Percentiles rank a stretch among this genome's conserved stretches.
phyloP scores from a whole-genome alignment of 1,140 invertebrate genomes.

The Ceratosolen fusciceps region DNA sequence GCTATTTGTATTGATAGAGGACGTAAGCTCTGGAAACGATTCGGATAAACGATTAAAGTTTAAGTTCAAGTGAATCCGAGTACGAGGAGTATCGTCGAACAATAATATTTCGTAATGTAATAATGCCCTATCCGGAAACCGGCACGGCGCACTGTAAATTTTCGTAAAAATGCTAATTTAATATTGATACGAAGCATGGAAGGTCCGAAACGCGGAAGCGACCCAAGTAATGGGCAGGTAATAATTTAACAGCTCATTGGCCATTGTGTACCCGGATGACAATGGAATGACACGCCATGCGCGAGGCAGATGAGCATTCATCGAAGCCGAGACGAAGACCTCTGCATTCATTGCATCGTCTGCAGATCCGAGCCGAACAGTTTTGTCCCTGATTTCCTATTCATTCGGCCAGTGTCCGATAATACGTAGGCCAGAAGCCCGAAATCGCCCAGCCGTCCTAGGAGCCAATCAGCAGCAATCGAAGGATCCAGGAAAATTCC shows the following conservation, averaged over 20 bases:
- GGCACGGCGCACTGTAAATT: too few relatives aligned
- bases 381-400: slow-evolving; percentile 11
- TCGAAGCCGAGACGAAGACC: slow-evolving; percentile 3
- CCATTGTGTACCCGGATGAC: not conserved
- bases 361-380: not conserved
- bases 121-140: too few relatives aligned
- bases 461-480: not conserved
- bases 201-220: too few relatives aligned
- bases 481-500: not conserved
- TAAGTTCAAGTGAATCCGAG: too few relatives aligned
- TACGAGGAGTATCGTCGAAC: too few relatives aligned
- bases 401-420: slow-evolving; percentile 15
- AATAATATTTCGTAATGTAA: too few relatives aligned
- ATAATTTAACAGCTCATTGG: slow-evolving; percentile 4
- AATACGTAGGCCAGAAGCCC: not conserved
- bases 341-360: slow-evolving; percentile 10
- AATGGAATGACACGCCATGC: not conserved
- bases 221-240: not conserved
- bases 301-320: not conserved
- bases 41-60: too few relatives aligned
- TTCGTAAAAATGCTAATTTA: too few relatives aligned
- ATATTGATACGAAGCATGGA: not conserved
- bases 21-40: too few relatives aligned
- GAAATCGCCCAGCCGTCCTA: slow-evolving; percentile 1
- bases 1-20: too few relatives aligned